Conservation (phyloP, 2,888 invertebrate species). For the Ecliptopera silaceata region DNA sequence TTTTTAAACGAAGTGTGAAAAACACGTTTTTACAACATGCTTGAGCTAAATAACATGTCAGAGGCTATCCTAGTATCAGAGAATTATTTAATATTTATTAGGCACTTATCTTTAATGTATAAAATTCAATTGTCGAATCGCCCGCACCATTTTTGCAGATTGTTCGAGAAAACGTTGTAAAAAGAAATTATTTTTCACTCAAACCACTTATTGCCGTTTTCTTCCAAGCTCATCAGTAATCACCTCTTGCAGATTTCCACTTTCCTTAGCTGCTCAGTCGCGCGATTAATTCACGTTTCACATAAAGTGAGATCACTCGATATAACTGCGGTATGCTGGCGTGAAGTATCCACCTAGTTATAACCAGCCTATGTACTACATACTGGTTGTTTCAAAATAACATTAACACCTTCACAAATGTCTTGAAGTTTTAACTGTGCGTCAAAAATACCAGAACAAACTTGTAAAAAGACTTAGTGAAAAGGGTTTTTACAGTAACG, state of each 20-base stretch:
- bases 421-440: not conserved
- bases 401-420: not conserved
- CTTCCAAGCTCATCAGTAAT: conserved; percentile 33
- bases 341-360: not conserved
- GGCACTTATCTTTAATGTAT: too few species aligned
- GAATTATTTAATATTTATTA: too few species aligned
- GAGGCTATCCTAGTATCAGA: too few species aligned
- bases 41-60: too few species aligned
- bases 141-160: not conserved
- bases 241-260: conserved; percentile 61
- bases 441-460: not conserved
- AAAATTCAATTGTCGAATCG: too few species aligned
- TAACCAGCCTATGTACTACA: too few species aligned
- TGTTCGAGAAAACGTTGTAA: conserved; percentile 1
- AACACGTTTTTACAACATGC: too few species aligned
- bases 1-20: too few species aligned
- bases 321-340: not conserved
- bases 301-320: conserved; percentile 38
- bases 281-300: conserved; percentile 65
- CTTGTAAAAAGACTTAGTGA: too few species aligned
- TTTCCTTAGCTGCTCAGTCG: conserved; percentile 63
- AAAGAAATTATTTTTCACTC: conserved; percentile 8
- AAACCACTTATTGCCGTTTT: conserved; percentile 20
- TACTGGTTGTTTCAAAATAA: too few species aligned
- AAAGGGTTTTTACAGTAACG: too few species aligned